Evolutionary conservation across 2,888 invertebrate species (phyloP), one percentile per base, ranked within the genome.

Genomic region (Arge pagana): DNA sequence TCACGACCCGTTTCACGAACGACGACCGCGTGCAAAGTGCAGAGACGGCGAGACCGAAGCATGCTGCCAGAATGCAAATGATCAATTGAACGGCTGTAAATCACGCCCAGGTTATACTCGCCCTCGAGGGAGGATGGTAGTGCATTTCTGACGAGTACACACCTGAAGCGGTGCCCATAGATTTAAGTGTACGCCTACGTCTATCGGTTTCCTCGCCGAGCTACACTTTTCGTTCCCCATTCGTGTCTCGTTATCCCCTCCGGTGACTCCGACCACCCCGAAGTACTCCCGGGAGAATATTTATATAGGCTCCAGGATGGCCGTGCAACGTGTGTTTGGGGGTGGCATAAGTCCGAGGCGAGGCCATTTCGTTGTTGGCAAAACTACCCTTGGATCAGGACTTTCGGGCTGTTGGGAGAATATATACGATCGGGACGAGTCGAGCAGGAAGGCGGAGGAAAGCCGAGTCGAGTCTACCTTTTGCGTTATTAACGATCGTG

Each of bases 61-160:
- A 31, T 35, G 35, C 48, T 45, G 49, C 51, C 56, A 56, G 69
- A 70, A 73, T 72, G 70, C 70, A 71, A 74, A 71, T 69, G 70
- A 72, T 72, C 74, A 71, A 73, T 73, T 72, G 73, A 71, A 65
- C 58, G 60, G 64, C 61, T 65, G 65, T 68, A 70, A 72, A 73
- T 73, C 70, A 71, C 63, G 56, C 57, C 60, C 61, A 61, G 64
- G 53, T 57, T 42, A 18, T 10, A 31, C 11, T 21, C 37, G 11
- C 21, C 37, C 23, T 30, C 30, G n/a, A 7, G 18, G n/a, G 35
- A 21, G 21, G 33, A 21, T 31, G 19, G 5, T n/a, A 39, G 42
- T 3, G n/a, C 26, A 16, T 30, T 10, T 16, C 28, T 42, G 33
- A 4, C 11, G 33, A 7, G 33, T 40, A 26, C 40, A 40, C 40